Conservation (phyloP, 23 tunicate genomes). For the Clavelina lepadiformis region DNA sequence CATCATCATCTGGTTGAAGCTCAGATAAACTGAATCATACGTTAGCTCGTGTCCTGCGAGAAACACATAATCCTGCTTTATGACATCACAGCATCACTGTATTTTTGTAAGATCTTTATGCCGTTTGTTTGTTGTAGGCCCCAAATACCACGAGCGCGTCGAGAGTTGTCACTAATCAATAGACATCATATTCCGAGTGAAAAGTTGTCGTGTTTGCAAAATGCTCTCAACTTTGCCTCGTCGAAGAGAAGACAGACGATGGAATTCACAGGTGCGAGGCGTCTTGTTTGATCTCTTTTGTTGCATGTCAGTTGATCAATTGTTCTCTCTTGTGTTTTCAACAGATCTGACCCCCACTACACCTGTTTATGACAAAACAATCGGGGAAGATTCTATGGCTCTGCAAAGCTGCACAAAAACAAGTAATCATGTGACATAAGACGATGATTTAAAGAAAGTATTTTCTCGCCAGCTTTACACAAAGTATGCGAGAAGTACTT, state of each 20-base stretch:
- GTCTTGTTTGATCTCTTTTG: background rate
- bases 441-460: too few species aligned
- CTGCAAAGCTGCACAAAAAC: conserved; percentile 2
- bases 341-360: conserved; percentile 5
- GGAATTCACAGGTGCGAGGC: background rate
- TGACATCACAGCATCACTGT: too few species aligned
- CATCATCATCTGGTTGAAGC: too few species aligned
- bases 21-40: too few species aligned
- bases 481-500: too few species aligned
- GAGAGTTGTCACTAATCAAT: conserved; percentile 50
- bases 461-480: too few species aligned
- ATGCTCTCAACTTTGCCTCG: conserved; percentile 23
- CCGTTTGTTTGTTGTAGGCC: conserved; percentile 32
- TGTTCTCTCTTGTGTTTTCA: background rate
- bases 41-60: too few species aligned
- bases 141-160: conserved; percentile 47
- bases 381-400: conserved; percentile 7
- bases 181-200: conserved; percentile 26
- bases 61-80: too few species aligned
- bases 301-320: too few species aligned
- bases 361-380: conserved; percentile 7
- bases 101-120: background rate
- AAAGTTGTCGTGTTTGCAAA: conserved; percentile 51
- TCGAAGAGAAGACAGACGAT: conserved; percentile 1
- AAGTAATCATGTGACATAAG: too few species aligned